phyloP scores from a whole-genome alignment of 1,140 invertebrate genomes.

The Augochlora pura region DNA sequence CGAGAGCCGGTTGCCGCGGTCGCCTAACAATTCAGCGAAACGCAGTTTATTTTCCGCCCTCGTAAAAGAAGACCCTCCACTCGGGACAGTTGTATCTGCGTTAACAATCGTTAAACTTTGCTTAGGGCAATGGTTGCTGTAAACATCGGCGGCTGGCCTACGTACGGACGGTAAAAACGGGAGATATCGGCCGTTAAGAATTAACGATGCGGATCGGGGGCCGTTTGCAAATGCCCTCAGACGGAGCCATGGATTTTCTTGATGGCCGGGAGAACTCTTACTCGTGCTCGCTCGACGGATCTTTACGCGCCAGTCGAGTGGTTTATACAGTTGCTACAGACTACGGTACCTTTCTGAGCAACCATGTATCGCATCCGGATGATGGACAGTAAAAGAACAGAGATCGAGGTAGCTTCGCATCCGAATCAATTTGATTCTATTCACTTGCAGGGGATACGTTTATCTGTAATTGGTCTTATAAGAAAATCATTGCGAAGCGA shows the following conservation, averaged over 20 bases:
- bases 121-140: constrained; percentile 46
- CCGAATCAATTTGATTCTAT: no score
- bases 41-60: constrained; percentile 51
- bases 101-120: constrained; percentile 63
- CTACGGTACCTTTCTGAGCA: not conserved
- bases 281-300: not conserved
- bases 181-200: constrained; percentile 59
- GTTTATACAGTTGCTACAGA: not conserved
- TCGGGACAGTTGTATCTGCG: constrained; percentile 43
- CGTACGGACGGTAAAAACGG: constrained; percentile 52
- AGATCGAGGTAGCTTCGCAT: no score
- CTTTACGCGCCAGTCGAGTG: not conserved
- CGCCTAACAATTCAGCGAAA: constrained; percentile 36
- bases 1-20: constrained; percentile 33
- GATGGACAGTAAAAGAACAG: no score
- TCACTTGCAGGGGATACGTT: no score
- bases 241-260: constrained; percentile 33
- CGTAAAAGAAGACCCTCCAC: constrained; percentile 52
- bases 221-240: constrained; percentile 27
- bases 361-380: not conserved
- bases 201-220: constrained; percentile 50
- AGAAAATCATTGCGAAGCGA: no score
- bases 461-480: no score
- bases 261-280: not conserved
- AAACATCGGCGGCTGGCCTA: constrained; percentile 42